Base-by-base conservation (phyloP, 23 tunicate genomes). In the Styela clava region DNA sequence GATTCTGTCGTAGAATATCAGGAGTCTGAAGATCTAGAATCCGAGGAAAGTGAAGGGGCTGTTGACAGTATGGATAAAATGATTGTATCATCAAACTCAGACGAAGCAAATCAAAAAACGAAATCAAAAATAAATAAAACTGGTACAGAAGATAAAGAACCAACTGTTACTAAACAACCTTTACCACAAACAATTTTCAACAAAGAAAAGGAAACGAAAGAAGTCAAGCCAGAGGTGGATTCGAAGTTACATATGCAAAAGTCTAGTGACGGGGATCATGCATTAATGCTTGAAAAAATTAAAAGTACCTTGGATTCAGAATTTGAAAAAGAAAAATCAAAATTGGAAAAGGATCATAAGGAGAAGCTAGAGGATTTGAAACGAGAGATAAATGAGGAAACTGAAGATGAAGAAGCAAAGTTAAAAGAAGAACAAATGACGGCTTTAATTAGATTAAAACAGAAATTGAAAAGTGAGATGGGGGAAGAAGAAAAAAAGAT, bases 11-110 rank as follows among this genome's bases (percentile, higher is more conserved):
- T 93, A 27, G 93, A 93, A 62, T 93, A 93, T 81, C 93, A 87
- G 23, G 83, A 68, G 19, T 93, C 98, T 20, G 98, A 93, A 62
- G 98, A 93, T 33, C 85, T 83, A 20, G 88, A 85, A 29, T 76
- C 81, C 7, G 78, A 34, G n/a, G 78, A 32, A 1, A 74, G 52
- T 62, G 83, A 82, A 30, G 92, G 67, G 25, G 68, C 18, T 29
- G 36, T 34, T 33, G 56, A 37, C 85, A 73, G 63, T 1, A 76
- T 74, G 69, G 87, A 79, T 18, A 86, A 83, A 9, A 83, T 86
- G 91, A 79, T 80, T 44, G 82, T 92, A 20, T 92, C 97, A 20
- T 83, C 97, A 31, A 74, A 86, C 68, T 92, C 97, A 0, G 84
- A 78, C 24, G 65, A 64, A 28, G 82, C 2, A 1, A 76, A 76